Evolutionary conservation across 2,113 vertebrate species (phyloP).

Genomic region (Sarotherodon lohbergeri): DNA sequence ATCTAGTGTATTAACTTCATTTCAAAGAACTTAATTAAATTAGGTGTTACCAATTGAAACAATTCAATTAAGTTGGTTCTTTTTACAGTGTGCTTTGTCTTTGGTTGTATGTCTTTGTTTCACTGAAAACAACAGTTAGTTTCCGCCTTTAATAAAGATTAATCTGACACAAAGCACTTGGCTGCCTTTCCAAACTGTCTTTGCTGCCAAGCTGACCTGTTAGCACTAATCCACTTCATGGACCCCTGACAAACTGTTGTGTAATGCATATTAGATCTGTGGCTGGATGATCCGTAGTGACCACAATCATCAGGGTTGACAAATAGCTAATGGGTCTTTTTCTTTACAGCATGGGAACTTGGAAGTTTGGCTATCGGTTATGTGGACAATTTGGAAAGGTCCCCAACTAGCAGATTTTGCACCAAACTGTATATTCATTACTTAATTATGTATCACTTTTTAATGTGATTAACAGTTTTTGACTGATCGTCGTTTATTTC

Average conservation of each 20-base stretch:
- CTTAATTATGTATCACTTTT: not conserved
- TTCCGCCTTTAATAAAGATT: not conserved
- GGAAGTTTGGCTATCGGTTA: not conserved
- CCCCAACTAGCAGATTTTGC: not conserved
- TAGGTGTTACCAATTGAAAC: no score
- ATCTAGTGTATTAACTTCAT: no score
- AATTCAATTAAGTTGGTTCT: no score
- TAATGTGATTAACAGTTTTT: not conserved
- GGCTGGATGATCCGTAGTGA: not conserved
- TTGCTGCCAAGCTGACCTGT: constrained; percentile 38
- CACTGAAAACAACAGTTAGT: not conserved
- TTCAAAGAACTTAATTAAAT: no score
- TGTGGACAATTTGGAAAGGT: not conserved
- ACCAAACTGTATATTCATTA: constrained; percentile 14
- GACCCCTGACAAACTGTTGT: constrained; percentile 20
- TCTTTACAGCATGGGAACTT: not conserved
- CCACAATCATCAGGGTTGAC: constrained; percentile 10
- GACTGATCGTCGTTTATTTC: not conserved
- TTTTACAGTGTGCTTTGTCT: not conserved
- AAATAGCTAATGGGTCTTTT: not conserved
- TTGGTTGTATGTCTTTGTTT: not conserved
- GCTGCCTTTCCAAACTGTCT: not conserved
- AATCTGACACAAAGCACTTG: not conserved
- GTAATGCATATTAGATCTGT: constrained; percentile 25
- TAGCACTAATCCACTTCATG: constrained; percentile 34